Percentiles rank a stretch among this genome's conserved stretches.
Evolutionary conservation across 2,113 vertebrate genomes (phyloP).

Genomic region (Anhinga anhinga): DNA sequence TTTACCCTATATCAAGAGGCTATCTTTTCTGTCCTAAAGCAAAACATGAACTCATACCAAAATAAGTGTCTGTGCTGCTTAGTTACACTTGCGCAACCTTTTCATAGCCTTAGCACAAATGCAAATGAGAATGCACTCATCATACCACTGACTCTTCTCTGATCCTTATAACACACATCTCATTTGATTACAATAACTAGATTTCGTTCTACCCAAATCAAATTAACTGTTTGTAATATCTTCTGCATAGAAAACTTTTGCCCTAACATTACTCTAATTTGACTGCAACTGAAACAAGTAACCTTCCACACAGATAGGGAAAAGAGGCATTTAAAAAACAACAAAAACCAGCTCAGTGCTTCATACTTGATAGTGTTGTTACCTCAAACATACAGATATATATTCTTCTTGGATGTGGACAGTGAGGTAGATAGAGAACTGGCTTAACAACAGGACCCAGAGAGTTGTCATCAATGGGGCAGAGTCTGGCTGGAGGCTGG

Average conservation of each 20-base stretch:
- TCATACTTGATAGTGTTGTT: background rate
- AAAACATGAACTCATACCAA: background rate
- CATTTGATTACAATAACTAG: background rate
- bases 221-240: background rate
- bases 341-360: background rate
- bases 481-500: too few species aligned
- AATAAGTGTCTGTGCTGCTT: background rate
- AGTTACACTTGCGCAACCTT: background rate
- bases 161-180: background rate
- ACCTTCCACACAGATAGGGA: background rate
- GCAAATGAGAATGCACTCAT: background rate
- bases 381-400: too few species aligned
- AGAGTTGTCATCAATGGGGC: too few species aligned
- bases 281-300: background rate
- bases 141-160: background rate
- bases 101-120: background rate
- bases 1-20: background rate
- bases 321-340: background rate
- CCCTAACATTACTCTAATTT: background rate
- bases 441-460: too few species aligned
- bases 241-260: background rate
- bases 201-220: background rate
- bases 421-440: too few species aligned
- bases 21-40: background rate
- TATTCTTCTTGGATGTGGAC: too few species aligned